Percentiles rank a stretch among this genome's conserved stretches.
Conservation (phyloP, 2,797 vertebrate genomes). For the Falco naumanni region DNA sequence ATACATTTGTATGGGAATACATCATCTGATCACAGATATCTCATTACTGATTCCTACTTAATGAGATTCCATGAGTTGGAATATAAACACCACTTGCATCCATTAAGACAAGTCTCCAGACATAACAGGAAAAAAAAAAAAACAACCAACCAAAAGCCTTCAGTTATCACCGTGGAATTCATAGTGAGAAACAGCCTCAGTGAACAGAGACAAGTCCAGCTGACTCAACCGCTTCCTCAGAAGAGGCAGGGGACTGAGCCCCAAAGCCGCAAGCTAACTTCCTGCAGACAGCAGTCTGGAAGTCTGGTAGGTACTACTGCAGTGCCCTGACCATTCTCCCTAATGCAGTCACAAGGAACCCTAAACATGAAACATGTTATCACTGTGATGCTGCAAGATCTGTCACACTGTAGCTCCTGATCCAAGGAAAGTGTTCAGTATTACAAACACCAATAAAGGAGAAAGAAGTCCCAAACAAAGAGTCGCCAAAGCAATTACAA, state of each 20-base stretch:
- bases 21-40: not conserved
- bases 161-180: not conserved
- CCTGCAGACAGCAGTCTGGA: not conserved
- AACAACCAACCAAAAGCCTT: not conserved
- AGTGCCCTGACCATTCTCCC: not conserved
- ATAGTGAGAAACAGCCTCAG: not conserved
- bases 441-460: not conserved
- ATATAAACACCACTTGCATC: not conserved
- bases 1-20: not conserved
- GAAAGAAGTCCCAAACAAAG: not conserved
- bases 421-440: not conserved
- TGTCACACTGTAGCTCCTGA: not conserved
- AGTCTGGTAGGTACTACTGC: not conserved
- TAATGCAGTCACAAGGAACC: not conserved
- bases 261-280: accelerated
- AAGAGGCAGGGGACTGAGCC: not conserved
- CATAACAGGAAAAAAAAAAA: accelerated
- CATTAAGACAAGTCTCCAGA: not conserved
- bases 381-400: not conserved
- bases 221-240: not conserved
- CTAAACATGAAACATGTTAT: not conserved
- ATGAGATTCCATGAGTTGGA: not conserved
- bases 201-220: accelerated
- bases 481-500: not conserved
- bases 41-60: not conserved